Base-by-base conservation (phyloP, 2,113 vertebrate genomes). In the Sebastes fasciatus region DNA sequence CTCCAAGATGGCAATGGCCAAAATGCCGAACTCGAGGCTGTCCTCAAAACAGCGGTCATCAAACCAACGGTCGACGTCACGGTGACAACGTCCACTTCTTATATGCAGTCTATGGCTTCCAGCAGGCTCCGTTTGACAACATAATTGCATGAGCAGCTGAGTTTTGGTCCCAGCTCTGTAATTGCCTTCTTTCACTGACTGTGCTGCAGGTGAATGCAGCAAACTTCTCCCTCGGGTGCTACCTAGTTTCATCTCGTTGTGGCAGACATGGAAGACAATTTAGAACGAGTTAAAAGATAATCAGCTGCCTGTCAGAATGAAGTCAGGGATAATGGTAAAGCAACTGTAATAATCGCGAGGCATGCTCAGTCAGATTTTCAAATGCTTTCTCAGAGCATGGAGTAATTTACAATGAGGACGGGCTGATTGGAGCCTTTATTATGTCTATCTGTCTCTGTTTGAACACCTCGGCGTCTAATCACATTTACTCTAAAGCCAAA, bases 261-360 rank as follows among this genome's bases (percentile, higher is more conserved):
- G 69, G 45, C 40, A 72, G 49, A 65, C 77, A 87, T 52, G 77
- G 71, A 85, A 63, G 61, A 76, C 70, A 85, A 84, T 91, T 85
- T 86, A n/a, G 40, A 86, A 58, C 5, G 26, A 73, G 64, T 80
- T 80, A 43, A 40, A 81, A 77, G 70, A 77, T 66, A 77, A 88
- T 80, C 62, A 82, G 14, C 74, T 65, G 64, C 46, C 79, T 89
- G 74, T 83, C 58, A 21, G 46, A 66, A 78, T 85, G 51, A 54
- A 80, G 74, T 84, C 69, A 55, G 58, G 10, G 9, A 58, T 65
- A 72, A 74, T 74, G 67, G 45, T 74, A 57, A 76, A 74, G 77
- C n/a, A 71, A 17, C 66, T 82, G 8, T 60, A 67, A 74, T 67
- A 52, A 86, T 77, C 51, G 46, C 51, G 23, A 45, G 6, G 34